Base-by-base conservation (phyloP, 1,140 invertebrate genomes). In the Sitobion miscanthi region DNA sequence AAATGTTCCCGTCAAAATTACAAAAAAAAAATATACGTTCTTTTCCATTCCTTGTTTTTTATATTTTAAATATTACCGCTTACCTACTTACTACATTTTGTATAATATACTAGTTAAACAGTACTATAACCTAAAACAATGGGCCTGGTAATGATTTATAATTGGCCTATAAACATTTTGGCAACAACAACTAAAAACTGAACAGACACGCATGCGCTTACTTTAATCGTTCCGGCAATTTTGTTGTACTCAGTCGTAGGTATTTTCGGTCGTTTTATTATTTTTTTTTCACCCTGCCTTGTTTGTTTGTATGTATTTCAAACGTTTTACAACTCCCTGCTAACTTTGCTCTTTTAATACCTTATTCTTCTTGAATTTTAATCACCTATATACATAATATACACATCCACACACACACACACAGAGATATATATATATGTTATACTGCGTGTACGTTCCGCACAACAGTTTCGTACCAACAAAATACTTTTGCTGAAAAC, bases 351-450 rank as follows among this genome's bases (percentile, higher is more conserved):
- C 35, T 23, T 83, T 83, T 86, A 86, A 86, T 45, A 38, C 38
- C 23, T 86, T 86, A 86, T 86, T 86, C 83, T 86, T 86, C 21
- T 45, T 25, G 38, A 86, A 86, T 86, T 45, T 45, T 45, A 86
- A 86, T 47, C 83, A 86, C 83, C 42, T 69, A n/a, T n/a, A 30
- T 25, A 86, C 83, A 21, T 14, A 17, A 17, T 82, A n/a, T 42
- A 42, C 42, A 42, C 42, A 42, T 42, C 42, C 42, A 42, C 42
- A 42, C 42, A 42, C 42, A 42, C 4, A 42, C 42, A 42, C 42
- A 42, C 42, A 42, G 2, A 42, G 2, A 42, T 3, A 62, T 62
- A 62, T 57, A 42, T 42, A 42, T 57, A 17, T 62, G 25, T 62
- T 62, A 62, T 25, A 11, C 25, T 69, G n/a, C 62, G 62, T 69